A percentile compares a stretch with the other conserved stretches of the same genome.
These are phyloP conservation scores for Cygnus atratus DNA, from an alignment of 2,113 vertebrate genomes.

Conservation along the genomic window DNA sequence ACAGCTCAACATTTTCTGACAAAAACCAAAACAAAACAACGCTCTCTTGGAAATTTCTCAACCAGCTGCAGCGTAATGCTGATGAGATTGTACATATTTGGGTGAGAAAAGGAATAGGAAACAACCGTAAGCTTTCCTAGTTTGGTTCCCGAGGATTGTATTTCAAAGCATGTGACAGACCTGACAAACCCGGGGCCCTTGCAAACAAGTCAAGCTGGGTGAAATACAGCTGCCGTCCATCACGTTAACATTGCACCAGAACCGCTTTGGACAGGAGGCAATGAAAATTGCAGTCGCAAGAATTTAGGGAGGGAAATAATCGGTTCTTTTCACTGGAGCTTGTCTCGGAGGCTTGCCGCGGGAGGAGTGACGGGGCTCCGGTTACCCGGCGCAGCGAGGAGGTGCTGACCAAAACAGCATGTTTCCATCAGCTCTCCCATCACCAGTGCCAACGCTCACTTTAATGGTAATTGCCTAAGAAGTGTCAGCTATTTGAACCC, in stretches of 20 bases:
- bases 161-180: background rate
- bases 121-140: conserved; percentile 13
- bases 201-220: accelerated
- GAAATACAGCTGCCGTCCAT: background rate
- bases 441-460: accelerated
- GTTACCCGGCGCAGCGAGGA: background rate
- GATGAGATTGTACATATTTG: conserved; percentile 60
- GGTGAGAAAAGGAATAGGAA: conserved; percentile 56
- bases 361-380: background rate
- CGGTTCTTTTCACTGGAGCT: background rate
- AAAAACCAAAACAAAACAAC: conserved; percentile 65
- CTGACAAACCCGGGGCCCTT: background rate
- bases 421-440: background rate
- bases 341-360: background rate
- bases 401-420: background rate
- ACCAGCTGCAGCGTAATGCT: conserved; percentile 33
- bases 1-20: conserved; percentile 62
- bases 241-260: background rate
- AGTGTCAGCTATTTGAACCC: background rate
- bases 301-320: background rate
- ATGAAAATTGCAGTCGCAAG: background rate
- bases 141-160: background rate
- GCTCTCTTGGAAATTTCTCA: conserved; percentile 43
- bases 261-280: background rate
- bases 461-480: background rate